These are phyloP conservation scores for Junonia oenone DNA, from an alignment of 2,888 invertebrate genomes.

Conservation along the genomic window DNA sequence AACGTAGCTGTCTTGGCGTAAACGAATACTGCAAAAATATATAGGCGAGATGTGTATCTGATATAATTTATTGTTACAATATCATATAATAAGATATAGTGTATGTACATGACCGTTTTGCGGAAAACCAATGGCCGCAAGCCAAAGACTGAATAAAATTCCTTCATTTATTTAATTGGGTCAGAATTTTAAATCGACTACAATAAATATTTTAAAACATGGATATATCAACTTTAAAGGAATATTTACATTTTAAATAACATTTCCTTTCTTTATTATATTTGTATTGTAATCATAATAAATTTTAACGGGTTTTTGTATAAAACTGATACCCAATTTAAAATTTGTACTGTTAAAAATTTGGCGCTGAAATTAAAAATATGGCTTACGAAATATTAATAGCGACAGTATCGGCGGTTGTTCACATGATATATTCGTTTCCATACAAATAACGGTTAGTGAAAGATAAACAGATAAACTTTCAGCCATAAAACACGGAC, in stretches of 20 bases:
- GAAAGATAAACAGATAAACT: conserved; percentile 21
- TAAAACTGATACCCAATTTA: too few species aligned
- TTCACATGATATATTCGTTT: conserved; percentile 18
- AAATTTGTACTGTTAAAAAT: too few species aligned
- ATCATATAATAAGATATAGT: conserved; percentile 2
- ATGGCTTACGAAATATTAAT: conserved; percentile 9
- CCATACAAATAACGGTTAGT: conserved; percentile 18
- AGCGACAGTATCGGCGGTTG: conserved; percentile 5
- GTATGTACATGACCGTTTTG: conserved; percentile 3
- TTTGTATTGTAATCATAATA: too few species aligned
- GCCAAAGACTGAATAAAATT: conserved; percentile 29
- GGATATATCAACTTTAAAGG: not conserved
- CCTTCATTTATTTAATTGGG: not conserved
- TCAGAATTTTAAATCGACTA: not conserved
- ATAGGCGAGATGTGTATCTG: not conserved
- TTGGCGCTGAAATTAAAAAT: not conserved
- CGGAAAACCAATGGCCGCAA: conserved; percentile 21
- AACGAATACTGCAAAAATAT: not conserved
- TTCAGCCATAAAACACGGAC: conserved; percentile 16
- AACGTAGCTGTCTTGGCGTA: conserved; percentile 1
- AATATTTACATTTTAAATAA: too few species aligned
- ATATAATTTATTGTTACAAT: conserved; percentile 1
- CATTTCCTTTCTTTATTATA: too few species aligned
- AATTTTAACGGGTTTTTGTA: too few species aligned
- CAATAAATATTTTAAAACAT: not conserved